Base-by-base conservation (phyloP, 2,797 vertebrate species). In the Thalassophryne amazonica region DNA sequence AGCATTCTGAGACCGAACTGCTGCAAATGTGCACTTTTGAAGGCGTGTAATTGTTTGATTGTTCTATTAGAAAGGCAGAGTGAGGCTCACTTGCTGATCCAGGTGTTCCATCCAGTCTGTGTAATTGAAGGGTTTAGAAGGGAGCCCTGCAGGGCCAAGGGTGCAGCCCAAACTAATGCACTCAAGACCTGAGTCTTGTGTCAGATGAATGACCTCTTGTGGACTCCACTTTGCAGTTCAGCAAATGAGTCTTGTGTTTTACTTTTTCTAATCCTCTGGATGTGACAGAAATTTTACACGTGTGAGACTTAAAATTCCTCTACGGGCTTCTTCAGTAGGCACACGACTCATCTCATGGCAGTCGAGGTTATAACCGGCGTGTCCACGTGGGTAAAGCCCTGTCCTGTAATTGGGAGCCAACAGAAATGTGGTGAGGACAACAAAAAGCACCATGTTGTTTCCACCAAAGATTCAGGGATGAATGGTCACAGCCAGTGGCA, bases 11-110 rank as follows among this genome's bases (percentile, higher is more conserved):
- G 48, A 42, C 47, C 74, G 32, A 29, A 24, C 21, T 33, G 33
- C 25, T 46, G 31, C 22, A 36, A 18, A 13, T 48, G 43, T 66
- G 43, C 52, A 47, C 51, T 36, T 56, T 38, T 63, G 55, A 51
- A 52, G 47, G 47, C 63, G 56, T 74, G 52, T 66, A 67, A 77
- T 62, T 49, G 59, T 45, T 71, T 86, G 78, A 86, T 81, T 73
- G 72, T 70, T 64, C 76, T 66, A 78, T 86, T 81, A 76, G 66
- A 38, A 18, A 49, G 63, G 49, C 46, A 60, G 71, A 62, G 74
- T 41, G 48, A 45, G 20, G 54, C 69, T 84, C 83, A 85, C 77
- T 82, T 88, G 81, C 76, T 83, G 71, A 69, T 86, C 89, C 88
- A 90, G 88, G 89, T 91, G 88, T 81, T 84, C 32, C 53, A 34